Percentiles rank a stretch among this genome's conserved stretches.
phyloP scores from a whole-genome alignment of 1,140 invertebrate genomes.

The Metaphire vulgaris region DNA sequence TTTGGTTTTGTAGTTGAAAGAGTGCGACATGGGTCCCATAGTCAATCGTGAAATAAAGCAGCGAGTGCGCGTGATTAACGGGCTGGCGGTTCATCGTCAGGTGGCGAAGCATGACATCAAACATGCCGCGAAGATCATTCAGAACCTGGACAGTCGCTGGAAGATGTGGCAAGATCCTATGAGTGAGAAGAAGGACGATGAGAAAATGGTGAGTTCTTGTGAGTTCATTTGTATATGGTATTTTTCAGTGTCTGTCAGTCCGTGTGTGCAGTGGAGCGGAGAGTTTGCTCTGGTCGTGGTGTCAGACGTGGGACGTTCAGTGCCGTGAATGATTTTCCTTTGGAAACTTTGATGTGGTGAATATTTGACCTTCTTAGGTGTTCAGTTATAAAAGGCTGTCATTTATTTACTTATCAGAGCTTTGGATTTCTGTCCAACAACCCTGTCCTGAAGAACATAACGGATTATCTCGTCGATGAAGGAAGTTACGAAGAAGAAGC shows the following conservation, averaged over 20 bases:
- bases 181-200: constrained; percentile 49
- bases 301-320: too few species aligned
- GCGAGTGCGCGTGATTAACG: constrained; percentile 83
- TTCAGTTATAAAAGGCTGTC: too few species aligned
- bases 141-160: constrained; percentile 80
- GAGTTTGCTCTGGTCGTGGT: too few species aligned
- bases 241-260: too few species aligned
- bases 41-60: constrained; percentile 88
- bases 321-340: too few species aligned
- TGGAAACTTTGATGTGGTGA: too few species aligned
- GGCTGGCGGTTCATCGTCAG: constrained; percentile 77
- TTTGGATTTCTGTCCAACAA: constrained; percentile 76
- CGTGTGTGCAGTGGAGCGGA: too few species aligned
- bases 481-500: constrained; percentile 97
- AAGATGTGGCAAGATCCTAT: constrained; percentile 65
- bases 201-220: constrained; percentile 37
- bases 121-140: constrained; percentile 86
- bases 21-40: constrained; percentile 87
- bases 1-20: constrained; percentile 62
- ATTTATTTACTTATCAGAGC: constrained; percentile 31
- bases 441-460: constrained; percentile 92
- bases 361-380: too few species aligned
- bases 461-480: constrained; percentile 96
- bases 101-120: constrained; percentile 88
- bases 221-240: too few species aligned